These are phyloP conservation scores for Pygathrix nemaeus DNA, from an alignment of 2,113 vertebrate genomes.

Conservation along the genomic window DNA sequence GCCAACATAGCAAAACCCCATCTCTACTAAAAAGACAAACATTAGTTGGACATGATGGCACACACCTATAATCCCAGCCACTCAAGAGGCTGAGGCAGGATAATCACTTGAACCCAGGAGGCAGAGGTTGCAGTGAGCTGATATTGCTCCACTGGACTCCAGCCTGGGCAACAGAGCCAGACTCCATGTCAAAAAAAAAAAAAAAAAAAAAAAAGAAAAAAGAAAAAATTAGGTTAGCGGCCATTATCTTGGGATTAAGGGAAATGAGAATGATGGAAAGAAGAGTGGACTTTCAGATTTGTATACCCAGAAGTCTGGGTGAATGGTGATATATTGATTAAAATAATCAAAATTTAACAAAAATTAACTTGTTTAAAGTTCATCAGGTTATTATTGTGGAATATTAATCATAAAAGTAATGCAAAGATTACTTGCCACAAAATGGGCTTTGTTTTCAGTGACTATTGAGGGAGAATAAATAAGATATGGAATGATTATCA, in stretches of 20 bases:
- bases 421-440: neutral
- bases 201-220: too few relatives aligned
- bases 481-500: neutral
- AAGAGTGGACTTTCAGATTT: neutral
- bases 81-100: too few relatives aligned
- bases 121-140: too few relatives aligned
- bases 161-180: too few relatives aligned
- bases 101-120: too few relatives aligned
- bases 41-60: too few relatives aligned
- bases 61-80: too few relatives aligned
- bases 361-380: neutral
- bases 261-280: neutral
- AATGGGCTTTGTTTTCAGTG: neutral
- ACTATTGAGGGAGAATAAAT: neutral
- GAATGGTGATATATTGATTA: neutral
- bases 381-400: neutral
- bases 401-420: neutral
- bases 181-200: too few relatives aligned
- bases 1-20: too few relatives aligned
- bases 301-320: neutral
- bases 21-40: too few relatives aligned
- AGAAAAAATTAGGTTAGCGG: neutral
- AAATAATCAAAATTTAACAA: neutral
- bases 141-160: too few relatives aligned
- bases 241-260: neutral